phyloP scores from a whole-genome alignment of 2,797 vertebrate species.

The Oophaga sylvatica region DNA sequence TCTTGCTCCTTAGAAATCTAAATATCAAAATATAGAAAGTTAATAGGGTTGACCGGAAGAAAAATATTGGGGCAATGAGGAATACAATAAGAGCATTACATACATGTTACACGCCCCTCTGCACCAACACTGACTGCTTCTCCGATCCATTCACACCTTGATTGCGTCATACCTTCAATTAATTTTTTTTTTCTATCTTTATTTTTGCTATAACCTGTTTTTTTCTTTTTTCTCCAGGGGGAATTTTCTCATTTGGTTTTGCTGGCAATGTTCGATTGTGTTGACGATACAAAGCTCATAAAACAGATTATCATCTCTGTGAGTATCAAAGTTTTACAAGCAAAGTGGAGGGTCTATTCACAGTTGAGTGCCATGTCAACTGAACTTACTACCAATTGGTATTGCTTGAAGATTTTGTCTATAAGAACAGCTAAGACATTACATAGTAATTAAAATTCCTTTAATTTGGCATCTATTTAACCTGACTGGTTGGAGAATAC shows the following conservation, averaged over 20 bases:
- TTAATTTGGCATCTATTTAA: neutral
- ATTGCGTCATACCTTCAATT: neutral
- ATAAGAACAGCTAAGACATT: neutral
- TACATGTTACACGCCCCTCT: no score
- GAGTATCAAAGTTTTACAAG: conserved; percentile 70
- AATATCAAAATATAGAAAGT: no score
- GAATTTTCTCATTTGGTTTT: conserved; percentile 92
- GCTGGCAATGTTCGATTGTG: conserved; percentile 90
- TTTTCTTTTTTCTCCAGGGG: conserved; percentile 76
- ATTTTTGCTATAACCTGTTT: neutral
- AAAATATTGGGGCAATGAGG: no score
- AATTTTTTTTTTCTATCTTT: neutral
- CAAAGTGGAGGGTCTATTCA: no score
- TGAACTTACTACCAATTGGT: no score
- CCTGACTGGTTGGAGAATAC: neutral
- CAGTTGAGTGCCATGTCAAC: neutral
- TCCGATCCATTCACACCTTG: no score
- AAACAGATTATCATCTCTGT: conserved; percentile 91
- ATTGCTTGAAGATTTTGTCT: no score
- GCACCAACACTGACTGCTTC: no score
- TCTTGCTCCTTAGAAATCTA: no score
- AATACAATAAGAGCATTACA: no score
- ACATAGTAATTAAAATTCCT: neutral
- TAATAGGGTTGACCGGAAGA: no score
- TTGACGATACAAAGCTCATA: conserved; percentile 97